These are phyloP conservation scores for Sesia bembeciformis DNA, from an alignment of 2,888 invertebrate genomes.

Conservation along the genomic window DNA sequence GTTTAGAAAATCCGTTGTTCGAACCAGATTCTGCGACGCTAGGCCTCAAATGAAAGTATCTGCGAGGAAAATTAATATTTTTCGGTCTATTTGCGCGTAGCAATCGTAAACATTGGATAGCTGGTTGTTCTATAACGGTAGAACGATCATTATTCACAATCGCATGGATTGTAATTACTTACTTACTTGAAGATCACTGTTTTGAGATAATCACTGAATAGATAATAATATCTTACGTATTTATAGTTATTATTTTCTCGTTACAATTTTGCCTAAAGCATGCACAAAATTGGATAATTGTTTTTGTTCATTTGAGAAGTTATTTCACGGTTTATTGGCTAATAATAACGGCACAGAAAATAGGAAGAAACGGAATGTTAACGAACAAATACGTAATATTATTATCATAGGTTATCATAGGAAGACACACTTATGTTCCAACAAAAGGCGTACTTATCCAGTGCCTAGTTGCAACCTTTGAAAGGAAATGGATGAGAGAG, in stretches of 20 bases:
- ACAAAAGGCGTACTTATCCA: too few species aligned
- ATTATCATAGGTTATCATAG: too few species aligned
- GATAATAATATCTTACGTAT: background rate
- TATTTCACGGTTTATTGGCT: background rate
- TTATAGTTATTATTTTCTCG: slow-evolving; percentile 12
- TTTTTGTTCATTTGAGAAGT: background rate
- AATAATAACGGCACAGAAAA: too few species aligned
- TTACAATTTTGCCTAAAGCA: slow-evolving; percentile 7
- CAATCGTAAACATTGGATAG: background rate
- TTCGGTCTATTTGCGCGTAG: slow-evolving; percentile 19
- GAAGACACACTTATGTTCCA: too few species aligned
- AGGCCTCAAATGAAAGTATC: slow-evolving; percentile 2
- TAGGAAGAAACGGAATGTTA: too few species aligned
- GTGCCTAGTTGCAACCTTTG: too few species aligned
- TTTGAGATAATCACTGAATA: slow-evolving; percentile 2
- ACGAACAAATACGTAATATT: too few species aligned
- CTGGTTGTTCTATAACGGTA: background rate
- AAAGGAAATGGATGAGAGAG: too few species aligned
- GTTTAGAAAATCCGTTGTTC: slow-evolving; percentile 3
- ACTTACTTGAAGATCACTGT: background rate
- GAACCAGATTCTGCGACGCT: background rate
- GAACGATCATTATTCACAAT: background rate
- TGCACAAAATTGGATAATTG: background rate
- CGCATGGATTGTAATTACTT: background rate
- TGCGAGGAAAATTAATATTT: slow-evolving; percentile 22